Conservation (phyloP, 2,113 vertebrate species). For the Periophthalmodon schlosseri region DNA sequence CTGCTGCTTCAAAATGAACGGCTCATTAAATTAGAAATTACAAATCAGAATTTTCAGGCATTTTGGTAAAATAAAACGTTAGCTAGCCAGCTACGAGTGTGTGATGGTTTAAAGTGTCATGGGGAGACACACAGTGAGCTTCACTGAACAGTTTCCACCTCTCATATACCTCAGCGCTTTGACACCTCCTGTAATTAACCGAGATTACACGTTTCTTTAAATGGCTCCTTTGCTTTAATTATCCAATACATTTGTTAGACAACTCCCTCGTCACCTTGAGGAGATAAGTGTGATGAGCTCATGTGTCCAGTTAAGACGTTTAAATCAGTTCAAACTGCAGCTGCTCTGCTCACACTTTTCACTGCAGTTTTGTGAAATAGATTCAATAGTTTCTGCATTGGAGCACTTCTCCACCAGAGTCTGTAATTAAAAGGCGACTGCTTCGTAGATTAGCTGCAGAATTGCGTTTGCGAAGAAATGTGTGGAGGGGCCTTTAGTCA, state of each 20-base stretch:
- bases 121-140: slow-evolving; percentile 54
- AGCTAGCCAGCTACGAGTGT: slow-evolving; percentile 31
- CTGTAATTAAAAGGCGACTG: slow-evolving; percentile 80
- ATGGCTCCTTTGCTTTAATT: slow-evolving; percentile 67
- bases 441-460: slow-evolving; percentile 64
- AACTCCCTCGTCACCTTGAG: slow-evolving; percentile 59
- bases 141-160: slow-evolving; percentile 65
- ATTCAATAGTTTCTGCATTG: slow-evolving; percentile 54
- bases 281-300: slow-evolving; percentile 30
- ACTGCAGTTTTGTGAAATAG: slow-evolving; percentile 59
- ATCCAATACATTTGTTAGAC: slow-evolving; percentile 65
- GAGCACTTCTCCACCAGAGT: slow-evolving; percentile 58
- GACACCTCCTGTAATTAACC: slow-evolving; percentile 69
- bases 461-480: slow-evolving; percentile 69
- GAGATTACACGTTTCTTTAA: slow-evolving; percentile 68
- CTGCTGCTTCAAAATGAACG: slow-evolving; percentile 36
- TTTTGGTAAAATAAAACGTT: slow-evolving; percentile 25
- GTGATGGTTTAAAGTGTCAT: slow-evolving; percentile 35
- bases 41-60: slow-evolving; percentile 30
- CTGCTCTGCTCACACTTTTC: slow-evolving; percentile 31
- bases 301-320: slow-evolving; percentile 30
- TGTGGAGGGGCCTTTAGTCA: slow-evolving; percentile 73
- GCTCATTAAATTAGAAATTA: slow-evolving; percentile 52
- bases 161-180: slow-evolving; percentile 53
- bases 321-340: slow-evolving; percentile 29